Base-by-base conservation (phyloP, 2,888 invertebrate genomes). In the Diabrotica balteata region DNA sequence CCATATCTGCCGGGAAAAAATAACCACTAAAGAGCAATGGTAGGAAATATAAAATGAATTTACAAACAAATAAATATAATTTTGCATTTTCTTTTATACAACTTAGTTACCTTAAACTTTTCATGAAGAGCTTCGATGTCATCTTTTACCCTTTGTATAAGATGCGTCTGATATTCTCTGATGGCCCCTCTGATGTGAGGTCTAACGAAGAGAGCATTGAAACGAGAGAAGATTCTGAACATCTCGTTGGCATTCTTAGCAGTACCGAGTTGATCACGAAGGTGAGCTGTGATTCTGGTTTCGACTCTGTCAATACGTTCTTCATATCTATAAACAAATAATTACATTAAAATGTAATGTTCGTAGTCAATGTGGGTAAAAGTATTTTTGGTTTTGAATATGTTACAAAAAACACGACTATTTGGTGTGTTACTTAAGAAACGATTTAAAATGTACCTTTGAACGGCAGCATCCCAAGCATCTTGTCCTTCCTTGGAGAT, bases 201-300 rank as follows among this genome's bases (percentile, higher is more conserved):
- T 8, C 99, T 91, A 8, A 99, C 97, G 86, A 99, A 99, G 60
- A 99, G 87, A 0, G 98, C 98, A 85, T 99, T 99, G 87, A 98
- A 99, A 17, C 98, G 91, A 0, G 97, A 97, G 86, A 95, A 95
- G 79, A 99, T 99, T 66, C 97, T 90, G 86, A 99, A 99, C 99
- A 99, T 99, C 84, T 99, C 99, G 82, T 98, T 98, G 22, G 99
- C 99, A 86, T 98, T 98, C 86, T 97, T 97, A 0, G 99, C 98
- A 0, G 97, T 97, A 61, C 98, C 98, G 49, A 99, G 88, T 83
- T 99, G 98, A 85, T 99, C 98, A 67, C 98, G 90, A 7, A 99
- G 88, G 82, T 97, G 95, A 0, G 98, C 96, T 0, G 99, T 99
- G 77, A 99, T 99, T 73, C 97, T 90, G 0, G 98, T 95, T 86